Conservation (phyloP, 2,797 vertebrate species). For the Lophotriccus pileatus region DNA sequence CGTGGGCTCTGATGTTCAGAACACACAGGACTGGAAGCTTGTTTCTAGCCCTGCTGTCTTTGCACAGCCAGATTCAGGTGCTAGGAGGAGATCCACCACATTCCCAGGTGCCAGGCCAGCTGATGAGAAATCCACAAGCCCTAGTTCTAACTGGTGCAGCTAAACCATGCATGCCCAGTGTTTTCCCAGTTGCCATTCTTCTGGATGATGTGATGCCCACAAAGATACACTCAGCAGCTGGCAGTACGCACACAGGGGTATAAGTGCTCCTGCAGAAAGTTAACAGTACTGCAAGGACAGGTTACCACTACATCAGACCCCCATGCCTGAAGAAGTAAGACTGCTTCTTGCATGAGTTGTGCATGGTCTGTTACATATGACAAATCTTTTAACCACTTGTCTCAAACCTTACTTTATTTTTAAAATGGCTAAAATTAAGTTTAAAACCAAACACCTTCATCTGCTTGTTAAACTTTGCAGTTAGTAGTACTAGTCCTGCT, state of each 20-base stretch:
- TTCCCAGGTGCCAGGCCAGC: conserved; percentile 54
- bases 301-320: not conserved
- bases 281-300: conserved; percentile 17
- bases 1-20: conserved; percentile 57
- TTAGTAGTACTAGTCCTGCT: not conserved
- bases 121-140: not conserved
- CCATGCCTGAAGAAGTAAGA: not conserved
- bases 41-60: conserved; percentile 34
- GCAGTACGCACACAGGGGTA: not conserved
- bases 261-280: conserved; percentile 16
- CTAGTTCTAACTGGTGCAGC: not conserved
- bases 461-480: not conserved
- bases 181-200: conserved; percentile 59
- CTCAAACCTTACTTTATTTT: not conserved
- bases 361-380: not conserved
- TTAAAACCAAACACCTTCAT: not conserved
- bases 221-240: conserved; percentile 45
- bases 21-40: conserved; percentile 37
- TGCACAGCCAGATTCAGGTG: not conserved
- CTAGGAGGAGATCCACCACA: conserved; percentile 2
- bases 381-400: not conserved
- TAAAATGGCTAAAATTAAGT: not conserved
- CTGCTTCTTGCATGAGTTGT: not conserved
- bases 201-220: conserved; percentile 35
- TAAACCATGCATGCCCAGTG: not conserved